Evolutionary conservation across 1,140 invertebrate genomes (phyloP).

Genomic region (Drosophila sechellia): DNA sequence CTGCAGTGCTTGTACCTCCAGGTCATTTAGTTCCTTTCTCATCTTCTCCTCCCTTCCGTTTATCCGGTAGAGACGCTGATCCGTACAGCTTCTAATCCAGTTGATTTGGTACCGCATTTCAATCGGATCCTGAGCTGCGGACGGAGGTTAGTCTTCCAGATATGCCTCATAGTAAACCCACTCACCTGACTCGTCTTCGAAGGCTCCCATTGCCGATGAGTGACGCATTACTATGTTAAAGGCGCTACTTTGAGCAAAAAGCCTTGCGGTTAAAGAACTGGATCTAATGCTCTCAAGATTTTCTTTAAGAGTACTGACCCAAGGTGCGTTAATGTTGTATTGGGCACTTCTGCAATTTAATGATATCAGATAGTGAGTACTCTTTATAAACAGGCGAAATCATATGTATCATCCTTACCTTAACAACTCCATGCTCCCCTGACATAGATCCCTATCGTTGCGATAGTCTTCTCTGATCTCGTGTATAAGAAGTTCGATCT

Average conservation of each 20-base stretch:
- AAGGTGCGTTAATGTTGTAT: background rate
- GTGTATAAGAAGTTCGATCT: slow-evolving; percentile 29
- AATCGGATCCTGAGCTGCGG: slow-evolving; percentile 42
- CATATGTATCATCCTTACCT: slow-evolving; percentile 18
- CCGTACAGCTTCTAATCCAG: slow-evolving; percentile 45
- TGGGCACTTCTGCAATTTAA: background rate
- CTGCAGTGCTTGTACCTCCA: background rate
- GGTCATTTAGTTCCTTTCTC: background rate
- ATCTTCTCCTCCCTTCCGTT: slow-evolving; percentile 18
- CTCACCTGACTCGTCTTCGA: slow-evolving; percentile 2
- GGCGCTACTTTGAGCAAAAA: background rate
- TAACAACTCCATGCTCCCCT: background rate
- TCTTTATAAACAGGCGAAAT: no score
- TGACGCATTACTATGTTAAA: background rate
- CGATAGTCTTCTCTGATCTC: slow-evolving; percentile 18
- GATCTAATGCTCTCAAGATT: background rate
- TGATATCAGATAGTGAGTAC: background rate
- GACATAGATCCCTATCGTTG: slow-evolving; percentile 18
- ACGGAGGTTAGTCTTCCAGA: background rate
- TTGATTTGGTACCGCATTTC: slow-evolving; percentile 50
- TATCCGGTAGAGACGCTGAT: slow-evolving; percentile 21
- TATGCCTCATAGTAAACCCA: background rate
- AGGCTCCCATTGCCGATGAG: background rate
- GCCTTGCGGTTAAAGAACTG: background rate
- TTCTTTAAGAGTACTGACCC: background rate